phyloP scores from a whole-genome alignment of 1,140 invertebrate genomes.

The Aricia agestis region DNA sequence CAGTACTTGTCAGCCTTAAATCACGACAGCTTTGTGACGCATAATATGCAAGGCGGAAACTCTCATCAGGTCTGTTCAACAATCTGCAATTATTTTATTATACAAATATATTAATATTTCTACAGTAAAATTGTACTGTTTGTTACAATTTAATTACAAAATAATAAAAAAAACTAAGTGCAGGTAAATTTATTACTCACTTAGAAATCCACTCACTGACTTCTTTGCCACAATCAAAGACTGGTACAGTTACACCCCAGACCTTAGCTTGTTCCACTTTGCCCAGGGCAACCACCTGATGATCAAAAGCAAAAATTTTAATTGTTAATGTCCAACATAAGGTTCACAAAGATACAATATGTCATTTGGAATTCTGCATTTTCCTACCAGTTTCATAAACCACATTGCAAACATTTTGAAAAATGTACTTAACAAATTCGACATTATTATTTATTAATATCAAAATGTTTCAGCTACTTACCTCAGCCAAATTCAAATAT shows the following conservation, averaged over 20 bases:
- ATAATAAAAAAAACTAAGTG: too few species aligned
- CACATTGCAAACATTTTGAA: too few species aligned
- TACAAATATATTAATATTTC: too few species aligned
- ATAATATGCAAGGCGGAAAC: constrained; percentile 78
- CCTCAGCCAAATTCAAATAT: constrained; percentile 72
- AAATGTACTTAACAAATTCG: too few species aligned
- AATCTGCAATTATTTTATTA: constrained; percentile 32
- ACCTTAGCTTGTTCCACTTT: constrained; percentile 42
- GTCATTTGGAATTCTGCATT: too few species aligned
- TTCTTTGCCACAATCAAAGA: constrained; percentile 81
- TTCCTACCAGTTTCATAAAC: too few species aligned
- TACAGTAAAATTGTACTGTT: too few species aligned
- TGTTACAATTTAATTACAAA: too few species aligned
- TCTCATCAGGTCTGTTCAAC: constrained; percentile 35
- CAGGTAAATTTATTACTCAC: constrained; percentile 35
- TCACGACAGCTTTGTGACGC: constrained; percentile 66
- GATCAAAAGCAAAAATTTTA: too few species aligned
- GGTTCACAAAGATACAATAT: too few species aligned
- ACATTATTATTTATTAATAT: too few species aligned
- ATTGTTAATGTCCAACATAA: too few species aligned
- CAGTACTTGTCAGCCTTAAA: constrained; percentile 31
- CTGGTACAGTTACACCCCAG: constrained; percentile 68
- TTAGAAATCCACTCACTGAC: constrained; percentile 79
- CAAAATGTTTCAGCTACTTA: constrained; percentile 30
- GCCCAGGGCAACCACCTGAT: constrained; percentile 44